phyloP scores from a whole-genome alignment of 2,113 vertebrate genomes.

The Thunnus thynnus region DNA sequence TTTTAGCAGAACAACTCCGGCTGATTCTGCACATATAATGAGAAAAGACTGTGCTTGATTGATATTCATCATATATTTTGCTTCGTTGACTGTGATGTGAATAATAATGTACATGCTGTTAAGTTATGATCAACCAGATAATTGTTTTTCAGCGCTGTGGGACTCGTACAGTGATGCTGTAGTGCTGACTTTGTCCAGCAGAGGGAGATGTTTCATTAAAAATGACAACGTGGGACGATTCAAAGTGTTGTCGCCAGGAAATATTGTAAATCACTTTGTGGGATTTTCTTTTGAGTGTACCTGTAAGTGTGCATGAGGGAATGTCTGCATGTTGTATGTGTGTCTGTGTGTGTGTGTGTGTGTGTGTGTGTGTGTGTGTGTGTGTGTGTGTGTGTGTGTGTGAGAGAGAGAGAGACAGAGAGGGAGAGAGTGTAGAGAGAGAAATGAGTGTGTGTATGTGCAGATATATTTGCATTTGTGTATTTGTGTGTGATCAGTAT shows the following conservation, averaged over 20 bases:
- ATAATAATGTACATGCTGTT: constrained; percentile 15
- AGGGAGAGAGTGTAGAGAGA: background rate
- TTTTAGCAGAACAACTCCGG: background rate
- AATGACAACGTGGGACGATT: constrained; percentile 37
- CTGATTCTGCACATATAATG: constrained; percentile 29
- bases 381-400: constrained; percentile 17
- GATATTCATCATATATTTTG: constrained; percentile 20
- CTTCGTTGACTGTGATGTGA: constrained; percentile 39
- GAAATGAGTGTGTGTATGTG: constrained; percentile 30
- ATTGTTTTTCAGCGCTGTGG: constrained; percentile 45
- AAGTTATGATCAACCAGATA: background rate
- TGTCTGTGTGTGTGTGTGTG: constrained; percentile 32
- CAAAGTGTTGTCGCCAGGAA: constrained; percentile 44
- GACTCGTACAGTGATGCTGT: constrained; percentile 27
- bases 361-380: constrained; percentile 17
- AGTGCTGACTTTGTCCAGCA: constrained; percentile 74
- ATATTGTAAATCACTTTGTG: constrained; percentile 62
- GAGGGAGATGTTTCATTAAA: constrained; percentile 75
- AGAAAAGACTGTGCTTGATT: constrained; percentile 57
- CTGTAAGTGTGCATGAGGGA: constrained; percentile 15
- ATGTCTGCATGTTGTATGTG: constrained; percentile 43
- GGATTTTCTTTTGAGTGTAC: constrained; percentile 6
- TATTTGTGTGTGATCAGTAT: constrained; percentile 84
- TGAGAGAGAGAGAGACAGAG: background rate
- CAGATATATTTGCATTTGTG: constrained; percentile 33